Evolutionary conservation across 30 jellyfish, hydroid and myxozoan genomes (phyloP).

Genomic region (Hydractinia symbiolongicarpus): DNA sequence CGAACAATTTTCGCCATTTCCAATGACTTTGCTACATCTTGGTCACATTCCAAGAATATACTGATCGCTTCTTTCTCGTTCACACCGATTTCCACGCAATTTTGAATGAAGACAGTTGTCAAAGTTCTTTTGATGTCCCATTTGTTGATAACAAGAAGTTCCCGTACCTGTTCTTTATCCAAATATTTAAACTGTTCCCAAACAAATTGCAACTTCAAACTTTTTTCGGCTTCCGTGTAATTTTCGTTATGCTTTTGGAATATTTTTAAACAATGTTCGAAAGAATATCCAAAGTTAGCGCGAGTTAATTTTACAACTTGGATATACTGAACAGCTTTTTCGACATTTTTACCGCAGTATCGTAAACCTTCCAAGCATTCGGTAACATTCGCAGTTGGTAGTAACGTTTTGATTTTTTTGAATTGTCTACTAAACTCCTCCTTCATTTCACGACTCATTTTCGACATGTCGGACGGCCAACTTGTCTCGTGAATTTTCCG

Average conservation of each 20-base stretch:
- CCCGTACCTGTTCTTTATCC: not conserved
- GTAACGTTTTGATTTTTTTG: conserved; percentile 3
- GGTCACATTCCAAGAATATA: conserved; percentile 1
- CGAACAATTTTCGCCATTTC: conserved; percentile 41
- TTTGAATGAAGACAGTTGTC: conserved; percentile 8
- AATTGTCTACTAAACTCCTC: conserved; percentile 19
- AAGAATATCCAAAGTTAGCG: conserved; percentile 22
- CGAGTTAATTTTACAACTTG: conserved; percentile 21
- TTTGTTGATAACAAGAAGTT: not conserved
- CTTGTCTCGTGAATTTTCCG: not conserved
- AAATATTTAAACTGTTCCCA: not conserved
- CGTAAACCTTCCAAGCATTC: conserved; percentile 42
- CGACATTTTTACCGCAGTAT: conserved; percentile 6
- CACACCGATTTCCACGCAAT: conserved; percentile 23
- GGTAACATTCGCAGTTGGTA: conserved; percentile 32
- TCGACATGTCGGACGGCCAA: conserved; percentile 9
- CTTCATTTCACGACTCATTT: conserved; percentile 4
- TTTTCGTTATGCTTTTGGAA: not conserved
- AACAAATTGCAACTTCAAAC: conserved; percentile 11
- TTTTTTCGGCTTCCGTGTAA: conserved; percentile 13
- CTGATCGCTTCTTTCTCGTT: not conserved
- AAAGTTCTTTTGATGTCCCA: conserved; percentile 24
- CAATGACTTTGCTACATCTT: conserved; percentile 42
- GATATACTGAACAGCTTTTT: conserved; percentile 23
- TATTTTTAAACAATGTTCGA: conserved; percentile 21